These are phyloP conservation scores for Danionella cerebrum DNA, from an alignment of 2,113 vertebrate genomes.

Conservation along the genomic window DNA sequence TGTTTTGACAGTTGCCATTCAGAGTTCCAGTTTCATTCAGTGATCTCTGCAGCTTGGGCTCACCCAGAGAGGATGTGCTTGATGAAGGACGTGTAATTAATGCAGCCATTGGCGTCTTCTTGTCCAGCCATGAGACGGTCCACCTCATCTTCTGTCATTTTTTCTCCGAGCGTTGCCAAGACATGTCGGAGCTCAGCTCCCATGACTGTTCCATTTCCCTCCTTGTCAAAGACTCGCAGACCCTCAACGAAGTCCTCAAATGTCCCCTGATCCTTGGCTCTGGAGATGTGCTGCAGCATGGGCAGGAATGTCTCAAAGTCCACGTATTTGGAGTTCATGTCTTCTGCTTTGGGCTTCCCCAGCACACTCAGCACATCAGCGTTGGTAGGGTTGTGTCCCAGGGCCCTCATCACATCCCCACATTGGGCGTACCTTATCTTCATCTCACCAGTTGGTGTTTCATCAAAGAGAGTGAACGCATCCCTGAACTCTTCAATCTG, in stretches of 20 bases:
- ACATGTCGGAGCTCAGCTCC: slow-evolving; percentile 78
- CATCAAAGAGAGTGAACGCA: slow-evolving; percentile 88
- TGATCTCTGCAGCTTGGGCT: slow-evolving; percentile 32
- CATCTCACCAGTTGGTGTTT: slow-evolving; percentile 78
- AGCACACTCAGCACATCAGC: slow-evolving; percentile 83
- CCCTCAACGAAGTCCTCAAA: slow-evolving; percentile 96
- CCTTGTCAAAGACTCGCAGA: slow-evolving; percentile 72
- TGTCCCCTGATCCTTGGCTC: slow-evolving; percentile 86
- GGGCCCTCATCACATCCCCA: slow-evolving; percentile 83
- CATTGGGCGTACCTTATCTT: slow-evolving; percentile 87
- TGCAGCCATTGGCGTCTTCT: slow-evolving; percentile 86
- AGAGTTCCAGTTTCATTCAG: neutral
- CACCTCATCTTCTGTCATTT: slow-evolving; percentile 70
- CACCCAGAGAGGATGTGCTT: slow-evolving; percentile 85
- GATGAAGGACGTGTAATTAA: slow-evolving; percentile 91
- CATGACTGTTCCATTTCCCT: slow-evolving; percentile 63
- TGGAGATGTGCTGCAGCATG: slow-evolving; percentile 87
- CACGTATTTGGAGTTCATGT: slow-evolving; percentile 77
- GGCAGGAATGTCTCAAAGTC: slow-evolving; percentile 94
- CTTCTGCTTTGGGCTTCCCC: slow-evolving; percentile 85
- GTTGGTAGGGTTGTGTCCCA: slow-evolving; percentile 96
- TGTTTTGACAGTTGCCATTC: slow-evolving; percentile 8
- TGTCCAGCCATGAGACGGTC: slow-evolving; percentile 89
- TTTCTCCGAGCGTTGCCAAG: slow-evolving; percentile 65
- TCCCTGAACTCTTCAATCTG: slow-evolving; percentile 91